phyloP scores from a whole-genome alignment of 2,888 invertebrate genomes.

The Heliconius cydno region DNA sequence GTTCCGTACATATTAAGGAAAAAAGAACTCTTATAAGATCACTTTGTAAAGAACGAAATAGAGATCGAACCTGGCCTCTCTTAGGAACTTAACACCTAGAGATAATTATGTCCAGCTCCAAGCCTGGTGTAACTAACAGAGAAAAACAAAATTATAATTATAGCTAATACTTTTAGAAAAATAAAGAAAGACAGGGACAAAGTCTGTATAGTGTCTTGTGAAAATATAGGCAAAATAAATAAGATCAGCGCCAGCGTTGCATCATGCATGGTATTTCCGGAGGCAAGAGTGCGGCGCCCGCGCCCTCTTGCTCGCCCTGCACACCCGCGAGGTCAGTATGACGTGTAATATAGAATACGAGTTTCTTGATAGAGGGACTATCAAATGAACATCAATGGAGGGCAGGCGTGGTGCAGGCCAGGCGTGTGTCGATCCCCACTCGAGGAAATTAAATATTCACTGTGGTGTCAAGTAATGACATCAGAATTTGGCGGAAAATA shows the following conservation, averaged over 20 bases:
- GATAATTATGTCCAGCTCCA: background rate
- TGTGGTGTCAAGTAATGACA: too few species aligned
- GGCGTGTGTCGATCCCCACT: too few species aligned
- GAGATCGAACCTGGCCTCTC: background rate
- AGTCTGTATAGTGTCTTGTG: background rate
- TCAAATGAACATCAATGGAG: too few species aligned
- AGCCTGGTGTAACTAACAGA: background rate
- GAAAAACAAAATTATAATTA: background rate
- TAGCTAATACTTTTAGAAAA: background rate
- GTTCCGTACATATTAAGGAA: too few species aligned
- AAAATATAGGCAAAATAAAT: too few species aligned
- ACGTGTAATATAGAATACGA: background rate
- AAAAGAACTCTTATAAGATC: too few species aligned
- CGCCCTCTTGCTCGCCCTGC: background rate
- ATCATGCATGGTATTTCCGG: slow-evolving; percentile 41
- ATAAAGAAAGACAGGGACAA: background rate
- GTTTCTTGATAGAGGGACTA: too few species aligned
- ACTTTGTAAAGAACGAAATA: too few species aligned
- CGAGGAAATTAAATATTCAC: too few species aligned
- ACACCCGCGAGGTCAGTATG: background rate
- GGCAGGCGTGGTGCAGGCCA: too few species aligned
- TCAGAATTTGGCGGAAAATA: too few species aligned
- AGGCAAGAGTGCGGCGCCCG: background rate
- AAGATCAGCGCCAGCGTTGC: slow-evolving; percentile 30
- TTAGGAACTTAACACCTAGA: background rate